Evolutionary conservation across 2,113 vertebrate genomes (phyloP).

Genomic region (Macquaria ambigua): DNA sequence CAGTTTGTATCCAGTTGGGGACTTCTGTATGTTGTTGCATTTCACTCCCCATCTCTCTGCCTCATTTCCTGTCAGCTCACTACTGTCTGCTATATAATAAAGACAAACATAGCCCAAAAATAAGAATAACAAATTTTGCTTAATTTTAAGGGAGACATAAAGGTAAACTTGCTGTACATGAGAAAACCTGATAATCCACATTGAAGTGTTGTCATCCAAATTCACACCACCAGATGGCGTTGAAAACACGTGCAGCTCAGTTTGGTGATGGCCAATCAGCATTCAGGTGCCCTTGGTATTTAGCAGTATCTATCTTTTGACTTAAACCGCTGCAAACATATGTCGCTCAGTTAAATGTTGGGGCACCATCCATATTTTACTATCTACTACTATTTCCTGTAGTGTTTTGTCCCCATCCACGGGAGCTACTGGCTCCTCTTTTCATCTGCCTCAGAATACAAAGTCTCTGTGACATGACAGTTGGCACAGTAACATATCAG

Average conservation of each 20-base stretch:
- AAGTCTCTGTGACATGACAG: not conserved
- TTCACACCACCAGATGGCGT: slow-evolving; percentile 54
- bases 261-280: too few relatives aligned
- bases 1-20: not conserved
- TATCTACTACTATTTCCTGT: not conserved
- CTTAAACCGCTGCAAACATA: too few relatives aligned
- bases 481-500: not conserved
- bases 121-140: not conserved
- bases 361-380: too few relatives aligned
- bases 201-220: slow-evolving; percentile 31
- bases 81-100: not conserved
- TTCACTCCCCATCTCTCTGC: too few relatives aligned
- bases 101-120: not conserved
- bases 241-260: not conserved
- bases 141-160: not conserved
- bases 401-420: not conserved
- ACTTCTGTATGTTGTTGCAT: not conserved
- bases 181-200: not conserved
- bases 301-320: not conserved
- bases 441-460: not conserved
- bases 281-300: not conserved
- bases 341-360: not conserved
- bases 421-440: not conserved
- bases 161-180: not conserved
- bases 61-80: not conserved